Base-by-base conservation (phyloP, 2,797 vertebrate species). In the Lithobates pipiens region DNA sequence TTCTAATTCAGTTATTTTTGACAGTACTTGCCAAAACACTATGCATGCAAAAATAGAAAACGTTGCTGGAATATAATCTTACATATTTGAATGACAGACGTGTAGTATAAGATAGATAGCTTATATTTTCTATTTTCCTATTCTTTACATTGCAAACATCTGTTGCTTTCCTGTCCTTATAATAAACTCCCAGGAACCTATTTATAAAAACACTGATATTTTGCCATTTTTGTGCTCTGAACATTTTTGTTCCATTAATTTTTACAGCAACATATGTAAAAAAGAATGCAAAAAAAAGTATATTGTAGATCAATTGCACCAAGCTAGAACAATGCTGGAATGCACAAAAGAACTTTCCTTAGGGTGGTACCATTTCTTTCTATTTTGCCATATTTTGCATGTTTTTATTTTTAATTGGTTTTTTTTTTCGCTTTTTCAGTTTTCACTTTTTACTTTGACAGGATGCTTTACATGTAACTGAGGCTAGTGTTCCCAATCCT, bases 41-140 rank as follows among this genome's bases (percentile, higher is more conserved):
- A n/a, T 57, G 34, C 29, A 76, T 76, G 75, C 25, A 34, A 34
- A 36, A 61, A 63, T 63, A n/a, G 29, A 77, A 77, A 63, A 63
- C 34, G 23, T 10, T 61, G 50, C 32, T 61, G 32, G 57, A 77
- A 36, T 36, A 42, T 3, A 34, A 29, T 9, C 27, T 21, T 57
- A 61, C 21, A 63, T 77, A 34, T 77, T 36, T 61, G 21, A 77
- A 8, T 77, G 54, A 63, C 50, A 77, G 54, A 63, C 10, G 39
- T 72, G 27, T 21, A 10, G 18, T 39, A 18, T 21, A 72, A 42
- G 21, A n/a, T 72, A 72, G 25, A 23, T 25, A 25, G 21, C 23
- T 39, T 32, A 36, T 34, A 42, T 72, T 76, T 76, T 54, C 7
- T 5, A 2, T 8, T 36, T 76, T 76, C 10, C 16, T 61, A 5